Evolutionary conservation across 2,113 vertebrate species (phyloP).

Genomic region (Argyrosomus japonicus): DNA sequence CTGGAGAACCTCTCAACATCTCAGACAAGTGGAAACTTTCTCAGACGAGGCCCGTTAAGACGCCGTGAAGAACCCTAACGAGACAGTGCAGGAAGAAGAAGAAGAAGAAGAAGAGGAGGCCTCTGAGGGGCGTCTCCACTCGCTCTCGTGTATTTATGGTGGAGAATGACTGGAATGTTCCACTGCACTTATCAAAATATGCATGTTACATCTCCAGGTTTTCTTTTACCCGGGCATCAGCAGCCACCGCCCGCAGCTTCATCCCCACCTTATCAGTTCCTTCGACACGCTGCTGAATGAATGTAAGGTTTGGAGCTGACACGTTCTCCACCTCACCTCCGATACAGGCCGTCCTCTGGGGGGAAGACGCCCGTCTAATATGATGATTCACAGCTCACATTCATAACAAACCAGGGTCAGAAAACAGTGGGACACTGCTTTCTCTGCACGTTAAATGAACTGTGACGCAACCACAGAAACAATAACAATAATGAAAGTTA

Average conservation of each 20-base stretch:
- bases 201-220: slow-evolving; percentile 68
- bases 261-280: not conserved
- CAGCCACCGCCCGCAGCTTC: slow-evolving; percentile 4
- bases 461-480: not conserved
- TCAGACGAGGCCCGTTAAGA: not conserved
- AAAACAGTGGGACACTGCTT: not conserved
- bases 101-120: not conserved
- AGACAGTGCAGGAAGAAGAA: not conserved
- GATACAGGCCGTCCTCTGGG: not conserved
- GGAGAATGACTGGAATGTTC: slow-evolving; percentile 82
- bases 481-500: no score
- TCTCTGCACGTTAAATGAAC: not conserved
- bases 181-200: slow-evolving; percentile 80
- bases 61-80: not conserved
- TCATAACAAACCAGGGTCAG: not conserved
- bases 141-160: slow-evolving; percentile 63
- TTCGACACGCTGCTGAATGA: slow-evolving; percentile 11
- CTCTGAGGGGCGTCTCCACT: slow-evolving; percentile 35
- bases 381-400: slow-evolving; percentile 6
- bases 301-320: not conserved
- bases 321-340: not conserved
- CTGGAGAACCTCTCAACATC: not conserved
- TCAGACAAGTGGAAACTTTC: slow-evolving; percentile 30
- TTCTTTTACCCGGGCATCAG: slow-evolving; percentile 43
- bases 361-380: not conserved